Evolutionary conservation across 2,888 invertebrate genomes (phyloP), one percentile per base, ranked within the genome.

Genomic region (Teinopalpus imperialis): DNA sequence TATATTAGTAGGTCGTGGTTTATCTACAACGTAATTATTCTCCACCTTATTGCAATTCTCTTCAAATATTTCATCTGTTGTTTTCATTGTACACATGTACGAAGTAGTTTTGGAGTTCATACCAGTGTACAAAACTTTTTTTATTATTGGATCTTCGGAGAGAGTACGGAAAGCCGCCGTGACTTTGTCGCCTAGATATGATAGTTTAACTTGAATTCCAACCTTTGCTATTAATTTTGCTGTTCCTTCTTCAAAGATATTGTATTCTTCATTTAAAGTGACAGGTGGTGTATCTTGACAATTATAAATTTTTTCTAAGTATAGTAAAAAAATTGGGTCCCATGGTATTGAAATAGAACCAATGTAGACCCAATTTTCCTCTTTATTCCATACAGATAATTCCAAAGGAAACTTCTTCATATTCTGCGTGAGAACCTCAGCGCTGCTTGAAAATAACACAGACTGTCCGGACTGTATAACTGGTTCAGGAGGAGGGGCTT

Each of bases 401-500:
- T 80, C 76, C 52, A 87, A 14, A 0, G 83, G 78, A 39, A 51
- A 75, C 16, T 73, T 78, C 27, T 64, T 70, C 86, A 88, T 88
- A 20, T 58, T 80, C 59, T 83, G 74, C 43, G 79, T 69, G 1
- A 88, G 66, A 30, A 82, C 61, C 42, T 83, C 81, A 1, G 86
- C 74, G 47, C 68, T 83, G 49, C 82, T 81, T 8, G 81, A 63
- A 52, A 87, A 83, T 30, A 87, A 60, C 3, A 87, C 78, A 0
- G 88, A 88, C 55, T 87, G 87, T 0, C 87, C 87, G 0, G 83
- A 77, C 51, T 82, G 83, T 53, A 88, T 87, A 0, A 63, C 59
- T 1, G 86, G 85, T 49, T 83, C 85, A 1, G 82, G 79, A 2
- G 85, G 83, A 3, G 77, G 78, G 13, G 6, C 48, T 24, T 55